Evolutionary conservation across 2,888 invertebrate species (phyloP), one percentile per base, ranked within the genome.

Genomic region (Pseudeuparius sepicola): DNA sequence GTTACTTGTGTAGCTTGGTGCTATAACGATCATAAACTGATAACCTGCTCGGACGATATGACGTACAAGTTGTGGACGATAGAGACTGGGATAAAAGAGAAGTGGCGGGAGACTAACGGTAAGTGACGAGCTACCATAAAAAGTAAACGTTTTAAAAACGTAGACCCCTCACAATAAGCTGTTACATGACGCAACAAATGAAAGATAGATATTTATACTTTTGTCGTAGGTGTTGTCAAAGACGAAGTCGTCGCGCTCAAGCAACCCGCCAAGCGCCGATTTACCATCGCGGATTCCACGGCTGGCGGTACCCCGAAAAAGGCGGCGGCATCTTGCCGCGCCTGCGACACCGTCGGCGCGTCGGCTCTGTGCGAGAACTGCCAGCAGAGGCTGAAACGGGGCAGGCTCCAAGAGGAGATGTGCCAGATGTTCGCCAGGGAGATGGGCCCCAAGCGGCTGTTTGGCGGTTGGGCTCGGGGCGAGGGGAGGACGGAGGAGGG

Each of bases 1-100:
- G 43, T 92, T 0, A 87, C 88, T 0, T 82, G 84, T 54, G 85
- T 88, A 2, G 80, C 83, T 2, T 90, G 89, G 89, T 74, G 78
- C 46, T 63, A 58, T 33, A 51, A 44, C 29, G 68, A 70, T 4
- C 71, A 74, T 53, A 59, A 66, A 11, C 60, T 87, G 27, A 78
- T 85, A 9, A 88, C 88, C 0, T 84, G 87, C 58, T 80, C 85
- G 30, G 89, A 89, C 56, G 89, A 89, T 63, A 78, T 80, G 7
- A 64, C 74, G 0, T 81, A 83, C 56, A 77, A 77, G 60, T 67
- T 86, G 32, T 87, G 86, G 86, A 67, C 77, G 28, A 61, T 83
- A 23, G 77, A 77, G 0, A 59, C 59, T 2, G 70, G 70, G 37
- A 51, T 59, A 29, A 54, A 65, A 4, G 55, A 59, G 3, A 55